Conservation (phyloP, 2,888 invertebrate genomes). For the Xanthia icteritia region DNA sequence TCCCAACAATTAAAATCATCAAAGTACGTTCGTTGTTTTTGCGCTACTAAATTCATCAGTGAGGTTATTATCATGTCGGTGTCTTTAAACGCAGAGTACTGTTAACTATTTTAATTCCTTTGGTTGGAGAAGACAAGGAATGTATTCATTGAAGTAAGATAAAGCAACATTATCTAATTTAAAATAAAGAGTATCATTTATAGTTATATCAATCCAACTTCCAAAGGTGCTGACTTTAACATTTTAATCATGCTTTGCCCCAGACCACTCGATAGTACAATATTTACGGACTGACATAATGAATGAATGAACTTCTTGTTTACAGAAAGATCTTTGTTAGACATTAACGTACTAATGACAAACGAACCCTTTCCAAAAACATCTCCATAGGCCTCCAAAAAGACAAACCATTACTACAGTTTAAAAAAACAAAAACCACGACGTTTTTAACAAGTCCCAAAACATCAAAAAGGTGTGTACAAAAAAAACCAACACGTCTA, state of each 20-base stretch:
- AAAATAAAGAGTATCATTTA: conserved; percentile 8
- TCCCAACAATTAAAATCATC: conserved; percentile 39
- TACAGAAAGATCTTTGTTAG: conserved; percentile 10
- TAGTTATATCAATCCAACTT: neutral
- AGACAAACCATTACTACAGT: conserved; percentile 36
- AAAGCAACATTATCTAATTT: neutral
- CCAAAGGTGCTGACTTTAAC: neutral
- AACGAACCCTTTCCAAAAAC: conserved; percentile 52
- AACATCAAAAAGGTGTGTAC: conserved; percentile 63
- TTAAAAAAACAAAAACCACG: conserved; percentile 36
- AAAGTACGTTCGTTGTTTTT: conserved; percentile 11
- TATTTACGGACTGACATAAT: conserved; percentile 3
- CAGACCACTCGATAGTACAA: neutral
- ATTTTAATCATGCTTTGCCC: neutral
- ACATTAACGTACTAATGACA: conserved; percentile 44
- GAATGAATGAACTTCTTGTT: conserved; percentile 34
- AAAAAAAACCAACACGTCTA: conserved; percentile 56
- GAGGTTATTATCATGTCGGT: neutral
- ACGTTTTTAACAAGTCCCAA: conserved; percentile 56
- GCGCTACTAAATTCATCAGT: conserved; percentile 16
- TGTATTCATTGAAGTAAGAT: neutral
- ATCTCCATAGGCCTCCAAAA: conserved; percentile 35
- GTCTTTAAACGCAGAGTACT: neutral
- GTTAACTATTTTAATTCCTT: neutral
- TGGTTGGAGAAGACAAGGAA: neutral